phyloP scores from a whole-genome alignment of 1,140 invertebrate genomes.

The Helicoverpa zea region DNA sequence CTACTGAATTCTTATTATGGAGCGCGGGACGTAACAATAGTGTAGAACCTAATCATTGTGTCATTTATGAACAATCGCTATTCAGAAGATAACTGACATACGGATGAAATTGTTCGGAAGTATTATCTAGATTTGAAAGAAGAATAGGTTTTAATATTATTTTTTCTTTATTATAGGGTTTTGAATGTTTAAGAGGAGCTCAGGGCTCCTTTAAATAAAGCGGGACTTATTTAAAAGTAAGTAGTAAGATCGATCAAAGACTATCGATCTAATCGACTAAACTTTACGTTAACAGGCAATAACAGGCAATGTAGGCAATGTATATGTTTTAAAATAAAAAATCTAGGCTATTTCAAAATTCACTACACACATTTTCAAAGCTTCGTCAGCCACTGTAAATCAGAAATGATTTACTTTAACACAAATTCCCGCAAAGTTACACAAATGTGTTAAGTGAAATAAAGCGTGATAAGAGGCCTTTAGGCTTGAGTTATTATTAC shows the following conservation, averaged over 20 bases:
- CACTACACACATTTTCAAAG: background rate
- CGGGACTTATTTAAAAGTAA: too few relatives aligned
- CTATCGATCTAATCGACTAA: too few relatives aligned
- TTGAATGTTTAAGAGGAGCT: too few relatives aligned
- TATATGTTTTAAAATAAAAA: too few relatives aligned
- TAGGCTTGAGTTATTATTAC: conserved; percentile 3
- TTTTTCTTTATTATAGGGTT: background rate
- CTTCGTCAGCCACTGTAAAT: background rate
- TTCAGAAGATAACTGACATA: conserved; percentile 47
- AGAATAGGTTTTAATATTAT: background rate
- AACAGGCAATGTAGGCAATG: too few relatives aligned
- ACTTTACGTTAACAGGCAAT: too few relatives aligned
- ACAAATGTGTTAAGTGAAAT: background rate
- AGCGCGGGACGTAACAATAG: conserved; percentile 44
- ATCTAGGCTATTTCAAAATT: too few relatives aligned
- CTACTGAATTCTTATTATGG: conserved; percentile 33
- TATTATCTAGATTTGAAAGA: conserved; percentile 2
- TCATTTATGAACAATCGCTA: conserved; percentile 51
- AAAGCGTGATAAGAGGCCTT: background rate
- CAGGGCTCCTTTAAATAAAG: too few relatives aligned
- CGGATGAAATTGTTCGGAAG: background rate
- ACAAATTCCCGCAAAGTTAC: background rate
- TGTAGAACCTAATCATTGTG: conserved; percentile 49
- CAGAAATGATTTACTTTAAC: background rate
- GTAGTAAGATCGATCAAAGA: too few relatives aligned